These are phyloP conservation scores for Drosophila ezoana DNA, from an alignment of 2,888 invertebrate genomes.

Conservation along the genomic window DNA sequence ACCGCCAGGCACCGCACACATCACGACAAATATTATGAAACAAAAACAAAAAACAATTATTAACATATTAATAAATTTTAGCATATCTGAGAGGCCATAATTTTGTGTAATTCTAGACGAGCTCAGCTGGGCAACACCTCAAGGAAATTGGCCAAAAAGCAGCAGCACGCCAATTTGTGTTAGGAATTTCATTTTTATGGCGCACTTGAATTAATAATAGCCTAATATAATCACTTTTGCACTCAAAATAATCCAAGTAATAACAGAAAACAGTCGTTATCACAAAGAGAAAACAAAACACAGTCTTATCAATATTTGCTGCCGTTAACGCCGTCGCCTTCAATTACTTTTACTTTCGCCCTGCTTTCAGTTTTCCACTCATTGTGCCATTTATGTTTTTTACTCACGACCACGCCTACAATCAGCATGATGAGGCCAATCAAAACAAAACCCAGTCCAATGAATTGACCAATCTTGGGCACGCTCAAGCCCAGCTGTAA, in stretches of 20 bases:
- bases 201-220: slow-evolving; percentile 32
- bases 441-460: slow-evolving; percentile 65
- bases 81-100: slow-evolving; percentile 79
- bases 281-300: background rate
- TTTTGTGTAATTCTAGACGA: slow-evolving; percentile 76
- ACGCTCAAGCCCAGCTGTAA: slow-evolving; percentile 65
- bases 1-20: slow-evolving; percentile 44
- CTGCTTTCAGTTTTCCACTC: slow-evolving; percentile 15
- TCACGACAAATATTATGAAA: slow-evolving; percentile 46
- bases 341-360: slow-evolving; percentile 9
- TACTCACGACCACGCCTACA: slow-evolving; percentile 58
- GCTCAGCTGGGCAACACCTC: slow-evolving; percentile 69
- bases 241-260: background rate
- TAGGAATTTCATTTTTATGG: slow-evolving; percentile 33
- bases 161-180: slow-evolving; percentile 42
- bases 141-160: slow-evolving; percentile 63
- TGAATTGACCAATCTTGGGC: slow-evolving; percentile 65
- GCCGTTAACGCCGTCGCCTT: background rate
- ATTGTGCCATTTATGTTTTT: slow-evolving; percentile 67
- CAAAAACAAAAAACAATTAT: slow-evolving; percentile 75
- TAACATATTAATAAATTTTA: slow-evolving; percentile 83
- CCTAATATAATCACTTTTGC: slow-evolving; percentile 11
- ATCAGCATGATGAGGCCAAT: slow-evolving; percentile 62
- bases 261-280: slow-evolving; percentile 21
- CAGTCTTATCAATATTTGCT: slow-evolving; percentile 18